Conservation (phyloP, 2,888 invertebrate genomes). For the Oegoconia quadripuncta region DNA sequence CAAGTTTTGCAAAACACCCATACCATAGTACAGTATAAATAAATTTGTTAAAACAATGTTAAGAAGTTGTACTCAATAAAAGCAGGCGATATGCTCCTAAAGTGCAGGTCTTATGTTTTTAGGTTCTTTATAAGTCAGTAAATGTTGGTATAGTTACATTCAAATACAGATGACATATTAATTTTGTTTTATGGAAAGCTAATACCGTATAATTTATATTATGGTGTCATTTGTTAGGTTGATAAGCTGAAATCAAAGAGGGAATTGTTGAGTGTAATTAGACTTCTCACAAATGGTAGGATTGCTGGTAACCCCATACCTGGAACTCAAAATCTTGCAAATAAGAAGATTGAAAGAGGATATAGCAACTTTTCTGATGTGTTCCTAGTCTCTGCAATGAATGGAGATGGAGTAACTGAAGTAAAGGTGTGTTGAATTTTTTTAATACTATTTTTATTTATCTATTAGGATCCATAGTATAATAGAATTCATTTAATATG, state of each 20-base stretch:
- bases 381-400: constrained; percentile 94
- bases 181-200: too few species aligned
- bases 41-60: too few species aligned
- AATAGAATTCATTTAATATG: too few species aligned
- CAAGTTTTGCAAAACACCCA: too few species aligned
- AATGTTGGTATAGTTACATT: too few species aligned
- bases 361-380: constrained; percentile 87
- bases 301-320: constrained; percentile 66
- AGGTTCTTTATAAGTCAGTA: too few species aligned
- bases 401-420: constrained; percentile 85
- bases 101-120: too few species aligned
- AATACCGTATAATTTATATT: background rate
- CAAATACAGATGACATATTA: too few species aligned
- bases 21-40: too few species aligned
- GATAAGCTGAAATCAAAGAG: constrained; percentile 85
- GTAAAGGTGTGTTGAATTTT: constrained; percentile 75
- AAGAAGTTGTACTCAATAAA: too few species aligned
- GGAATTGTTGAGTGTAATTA: constrained; percentile 85
- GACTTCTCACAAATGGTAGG: constrained; percentile 82
- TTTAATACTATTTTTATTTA: background rate
- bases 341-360: constrained; percentile 33
- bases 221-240: constrained; percentile 69
- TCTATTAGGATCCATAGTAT: too few species aligned
- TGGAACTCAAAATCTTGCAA: constrained; percentile 27
- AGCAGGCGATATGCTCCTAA: too few species aligned